phyloP scores from a whole-genome alignment of 2,113 vertebrate genomes.

The Lanius collurio region DNA sequence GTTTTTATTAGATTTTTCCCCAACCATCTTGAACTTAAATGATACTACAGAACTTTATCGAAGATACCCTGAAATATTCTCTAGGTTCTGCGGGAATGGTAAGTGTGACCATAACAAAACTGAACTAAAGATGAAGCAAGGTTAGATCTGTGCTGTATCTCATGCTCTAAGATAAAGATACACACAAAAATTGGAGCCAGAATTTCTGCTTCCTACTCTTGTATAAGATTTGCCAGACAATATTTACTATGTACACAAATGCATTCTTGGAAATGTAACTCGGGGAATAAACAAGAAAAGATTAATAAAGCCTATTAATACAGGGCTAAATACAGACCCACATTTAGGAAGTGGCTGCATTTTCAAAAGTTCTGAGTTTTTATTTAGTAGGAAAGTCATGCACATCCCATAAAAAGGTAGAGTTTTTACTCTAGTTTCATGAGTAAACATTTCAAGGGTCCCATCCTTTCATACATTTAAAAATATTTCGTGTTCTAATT shows the following conservation, averaged over 20 bases:
- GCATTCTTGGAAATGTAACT: background rate
- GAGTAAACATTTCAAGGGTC: background rate
- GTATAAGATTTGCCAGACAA: background rate
- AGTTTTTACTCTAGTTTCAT: background rate
- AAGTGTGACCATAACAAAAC: background rate
- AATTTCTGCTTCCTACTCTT: background rate
- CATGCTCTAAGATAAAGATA: background rate
- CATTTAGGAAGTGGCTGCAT: background rate
- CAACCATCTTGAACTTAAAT: background rate
- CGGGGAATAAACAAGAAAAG: background rate
- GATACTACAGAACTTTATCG: background rate
- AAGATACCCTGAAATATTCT: background rate
- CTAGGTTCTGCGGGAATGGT: background rate
- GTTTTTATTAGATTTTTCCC: background rate
- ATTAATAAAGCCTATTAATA: background rate
- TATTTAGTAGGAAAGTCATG: background rate
- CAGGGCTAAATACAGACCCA: background rate
- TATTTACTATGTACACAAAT: background rate
- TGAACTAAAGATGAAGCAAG: background rate
- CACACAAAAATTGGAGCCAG: background rate
- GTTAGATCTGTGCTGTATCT: background rate
- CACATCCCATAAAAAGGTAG: background rate
- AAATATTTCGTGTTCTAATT: background rate
- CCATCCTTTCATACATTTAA: background rate
- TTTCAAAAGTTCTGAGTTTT: background rate